These are phyloP conservation scores for Thyatira batis DNA, from an alignment of 2,888 invertebrate species.

Conservation along the genomic window DNA sequence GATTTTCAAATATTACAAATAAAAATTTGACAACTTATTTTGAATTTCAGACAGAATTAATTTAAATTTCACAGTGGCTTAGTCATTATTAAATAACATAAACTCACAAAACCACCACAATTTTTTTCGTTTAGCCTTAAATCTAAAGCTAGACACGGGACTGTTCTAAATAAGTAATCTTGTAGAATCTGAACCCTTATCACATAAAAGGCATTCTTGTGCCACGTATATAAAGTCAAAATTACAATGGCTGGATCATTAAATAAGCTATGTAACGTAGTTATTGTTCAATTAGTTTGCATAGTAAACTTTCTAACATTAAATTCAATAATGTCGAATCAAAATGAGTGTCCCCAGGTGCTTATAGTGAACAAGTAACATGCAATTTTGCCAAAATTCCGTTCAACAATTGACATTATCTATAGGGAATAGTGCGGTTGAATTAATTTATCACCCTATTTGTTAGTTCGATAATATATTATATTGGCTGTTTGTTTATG, in stretches of 20 bases:
- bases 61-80: no score
- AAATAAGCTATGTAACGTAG: no score
- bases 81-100: no score
- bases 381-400: neutral
- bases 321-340: neutral
- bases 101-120: no score
- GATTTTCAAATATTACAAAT: no score
- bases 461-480: conserved; percentile 4
- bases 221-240: neutral
- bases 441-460: conserved; percentile 7
- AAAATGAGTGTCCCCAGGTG: conserved; percentile 1
- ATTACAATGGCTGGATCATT: neutral
- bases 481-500: neutral
- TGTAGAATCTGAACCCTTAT: no score
- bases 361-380: neutral
- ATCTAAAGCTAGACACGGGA: no score
- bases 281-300: neutral
- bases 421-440: neutral
- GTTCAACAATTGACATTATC: conserved; percentile 4
- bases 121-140: no score
- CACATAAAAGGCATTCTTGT: no score
- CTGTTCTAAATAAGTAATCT: no score
- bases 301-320: neutral
- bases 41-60: no score
- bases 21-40: no score